phyloP scores from a whole-genome alignment of 2,113 vertebrate species.

The Macquaria ambigua region DNA sequence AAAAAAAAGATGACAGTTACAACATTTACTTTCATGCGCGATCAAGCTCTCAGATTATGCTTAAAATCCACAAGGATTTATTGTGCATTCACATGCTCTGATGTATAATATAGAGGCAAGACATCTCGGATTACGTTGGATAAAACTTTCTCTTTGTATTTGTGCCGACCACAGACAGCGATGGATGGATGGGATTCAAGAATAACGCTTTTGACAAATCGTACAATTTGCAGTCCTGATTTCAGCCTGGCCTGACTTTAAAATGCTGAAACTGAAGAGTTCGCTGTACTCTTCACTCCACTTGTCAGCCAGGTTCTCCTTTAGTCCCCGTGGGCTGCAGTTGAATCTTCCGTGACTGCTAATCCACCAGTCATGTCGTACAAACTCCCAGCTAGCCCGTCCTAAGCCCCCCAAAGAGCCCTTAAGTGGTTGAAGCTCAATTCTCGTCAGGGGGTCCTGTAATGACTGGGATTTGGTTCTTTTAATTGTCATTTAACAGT shows the following conservation, averaged over 20 bases:
- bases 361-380: conserved; percentile 71
- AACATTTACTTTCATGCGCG: neutral
- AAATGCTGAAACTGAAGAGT: neutral
- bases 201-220: neutral
- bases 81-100: neutral
- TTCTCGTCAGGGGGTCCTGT: conserved; percentile 70
- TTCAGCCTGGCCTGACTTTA: neutral
- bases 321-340: conserved; percentile 21
- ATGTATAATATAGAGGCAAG: conserved; percentile 12
- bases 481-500: conserved; percentile 76
- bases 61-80: conserved; percentile 33
- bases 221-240: neutral
- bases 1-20: conserved; percentile 25
- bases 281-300: neutral
- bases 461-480: conserved; percentile 74
- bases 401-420: conserved; percentile 70
- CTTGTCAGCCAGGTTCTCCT: conserved; percentile 13
- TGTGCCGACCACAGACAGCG: neutral
- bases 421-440: conserved; percentile 73
- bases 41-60: neutral
- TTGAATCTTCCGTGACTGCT: conserved; percentile 75
- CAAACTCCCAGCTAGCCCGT: conserved; percentile 64
- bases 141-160: conserved; percentile 22
- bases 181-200: neutral
- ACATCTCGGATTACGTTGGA: conserved; percentile 20